These are phyloP conservation scores for Lycopodina hypogea DNA, from an alignment of 37 sponge, comb jelly and placozoan species.

Conservation along the genomic window DNA sequence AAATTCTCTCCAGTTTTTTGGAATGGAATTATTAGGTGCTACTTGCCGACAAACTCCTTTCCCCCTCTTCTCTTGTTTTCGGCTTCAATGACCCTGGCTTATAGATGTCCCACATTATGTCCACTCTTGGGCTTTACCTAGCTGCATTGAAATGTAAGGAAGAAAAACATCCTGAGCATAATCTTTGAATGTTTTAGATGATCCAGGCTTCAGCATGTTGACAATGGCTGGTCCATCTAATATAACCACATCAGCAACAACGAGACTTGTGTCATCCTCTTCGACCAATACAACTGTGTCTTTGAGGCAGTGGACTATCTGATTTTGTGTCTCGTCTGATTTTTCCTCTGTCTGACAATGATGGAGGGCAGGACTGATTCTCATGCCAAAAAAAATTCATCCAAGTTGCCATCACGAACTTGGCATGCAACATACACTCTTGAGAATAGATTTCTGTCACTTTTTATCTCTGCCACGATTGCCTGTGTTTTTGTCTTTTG, in stretches of 20 bases:
- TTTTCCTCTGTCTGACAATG: no score
- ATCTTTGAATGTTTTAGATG: not conserved
- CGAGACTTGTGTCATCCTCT: not conserved
- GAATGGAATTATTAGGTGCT: no score
- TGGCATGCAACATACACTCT: no score
- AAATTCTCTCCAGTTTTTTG: not conserved
- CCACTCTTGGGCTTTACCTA: not conserved
- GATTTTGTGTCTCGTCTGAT: not conserved
- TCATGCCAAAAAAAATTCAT: not conserved
- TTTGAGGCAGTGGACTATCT: not conserved
- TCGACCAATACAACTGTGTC: slow-evolving; percentile 3
- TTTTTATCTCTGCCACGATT: no score
- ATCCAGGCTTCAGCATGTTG: slow-evolving; percentile 12
- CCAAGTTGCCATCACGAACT: no score
- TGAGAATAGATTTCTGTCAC: no score
- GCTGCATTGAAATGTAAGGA: no score
- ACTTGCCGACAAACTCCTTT: not conserved
- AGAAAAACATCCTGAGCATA: not conserved
- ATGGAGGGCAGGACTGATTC: not conserved
- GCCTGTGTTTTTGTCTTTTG: not conserved
- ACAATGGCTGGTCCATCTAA: slow-evolving; percentile 8
- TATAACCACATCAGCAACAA: not conserved
- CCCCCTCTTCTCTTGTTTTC: slow-evolving; percentile 10
- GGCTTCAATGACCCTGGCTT: slow-evolving; percentile 2
- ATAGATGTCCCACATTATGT: no score